Base-by-base conservation (phyloP, 2,797 vertebrate species). In the Alfaro cultratus region DNA sequence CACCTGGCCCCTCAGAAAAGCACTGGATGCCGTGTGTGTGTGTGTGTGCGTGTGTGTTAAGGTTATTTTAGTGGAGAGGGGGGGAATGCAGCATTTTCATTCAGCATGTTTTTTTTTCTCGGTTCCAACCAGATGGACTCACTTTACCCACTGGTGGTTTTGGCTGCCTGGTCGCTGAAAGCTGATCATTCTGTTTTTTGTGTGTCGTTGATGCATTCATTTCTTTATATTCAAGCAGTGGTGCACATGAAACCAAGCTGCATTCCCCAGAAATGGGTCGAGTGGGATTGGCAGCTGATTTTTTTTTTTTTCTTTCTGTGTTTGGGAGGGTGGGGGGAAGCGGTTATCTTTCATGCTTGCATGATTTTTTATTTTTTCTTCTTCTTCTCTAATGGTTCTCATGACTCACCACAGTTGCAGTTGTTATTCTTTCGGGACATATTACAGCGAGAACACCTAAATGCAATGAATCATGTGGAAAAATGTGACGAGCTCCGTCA, bases 151-250 rank as follows among this genome's bases (percentile, higher is more conserved):
- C 91, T 84, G 88, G 90, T 90, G 91, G 92, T 94, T 93, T 71
- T 93, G 89, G 88, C 93, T 86, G 91, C 92, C 88, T 91, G 92
- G 88, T 92, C 85, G 82, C 92, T 89, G 92, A 91, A 93, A 94
- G 90, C 84, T 87, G 91, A 92, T 93, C 90, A 89, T 88, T 91
- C 77, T 87, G 86, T 88, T 90, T 91, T 78, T 83, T 90, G 80
- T 90, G 87, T 84, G 84, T 85, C 87, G 89, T 85, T 87, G 89
- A 90, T 92, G 88, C 87, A 67, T 90, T 88, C 80, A 78, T 87
- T 88, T 84, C 87, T 89, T 89, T 89, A 88, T 90, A 83, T 89
- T 83, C 73, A 75, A 76, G 80, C 89, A 85, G 80, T 23, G 75
- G 81, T 70, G 77, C 74, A 75, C 80, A 80, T 45, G 57, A 83